phyloP scores from a whole-genome alignment of 2,113 vertebrate genomes.

The Tupaia tana region DNA sequence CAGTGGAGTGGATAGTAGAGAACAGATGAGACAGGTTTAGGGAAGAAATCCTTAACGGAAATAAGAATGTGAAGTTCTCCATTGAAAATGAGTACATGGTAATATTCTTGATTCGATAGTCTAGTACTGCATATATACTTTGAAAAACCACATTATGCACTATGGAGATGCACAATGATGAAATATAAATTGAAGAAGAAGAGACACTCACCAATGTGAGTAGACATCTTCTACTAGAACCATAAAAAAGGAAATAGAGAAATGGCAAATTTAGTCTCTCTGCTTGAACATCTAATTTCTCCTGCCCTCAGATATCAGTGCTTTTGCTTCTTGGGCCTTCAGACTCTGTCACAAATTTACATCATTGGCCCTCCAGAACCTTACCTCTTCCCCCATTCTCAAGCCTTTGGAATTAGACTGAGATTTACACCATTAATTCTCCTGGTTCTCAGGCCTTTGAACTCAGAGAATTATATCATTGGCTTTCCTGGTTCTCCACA shows the following conservation, averaged over 20 bases:
- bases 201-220: background rate
- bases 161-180: too few species aligned
- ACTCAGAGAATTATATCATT: background rate
- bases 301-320: background rate
- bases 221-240: background rate
- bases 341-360: background rate
- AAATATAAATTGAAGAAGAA: background rate
- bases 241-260: background rate
- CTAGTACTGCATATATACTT: too few species aligned
- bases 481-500: background rate
- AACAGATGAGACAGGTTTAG: too few species aligned
- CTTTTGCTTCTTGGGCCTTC: background rate
- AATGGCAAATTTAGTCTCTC: background rate
- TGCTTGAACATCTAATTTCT: background rate
- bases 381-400: background rate
- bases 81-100: too few species aligned
- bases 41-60: too few species aligned
- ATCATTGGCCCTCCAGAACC: background rate
- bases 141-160: too few species aligned
- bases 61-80: too few species aligned
- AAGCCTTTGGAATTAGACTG: background rate
- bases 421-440: background rate
- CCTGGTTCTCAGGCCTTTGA: background rate
- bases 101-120: too few species aligned
- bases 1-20: too few species aligned